A percentile compares a stretch with the other conserved stretches of the same genome.
Evolutionary conservation across 1,140 invertebrate genomes (phyloP).

Genomic region (Pemphigus obesinymphae): DNA sequence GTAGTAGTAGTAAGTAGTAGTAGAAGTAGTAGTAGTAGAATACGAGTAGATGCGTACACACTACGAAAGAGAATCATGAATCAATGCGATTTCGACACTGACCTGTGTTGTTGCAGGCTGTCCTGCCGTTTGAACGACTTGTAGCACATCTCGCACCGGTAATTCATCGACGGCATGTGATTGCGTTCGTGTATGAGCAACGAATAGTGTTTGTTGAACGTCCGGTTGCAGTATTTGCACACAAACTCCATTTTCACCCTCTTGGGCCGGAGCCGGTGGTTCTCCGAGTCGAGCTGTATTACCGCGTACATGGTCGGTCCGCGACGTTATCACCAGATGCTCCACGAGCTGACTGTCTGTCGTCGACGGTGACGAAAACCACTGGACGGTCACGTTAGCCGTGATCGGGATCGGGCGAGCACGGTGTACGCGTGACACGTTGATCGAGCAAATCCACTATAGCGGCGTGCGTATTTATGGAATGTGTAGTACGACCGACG

Average conservation of each 20-base stretch:
- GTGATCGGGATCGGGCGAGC: background rate
- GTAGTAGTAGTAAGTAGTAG: background rate
- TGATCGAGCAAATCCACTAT: too few species aligned
- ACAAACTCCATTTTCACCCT: constrained; percentile 91
- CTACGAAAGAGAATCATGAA: background rate
- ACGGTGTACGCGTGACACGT: too few species aligned
- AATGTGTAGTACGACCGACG: too few species aligned
- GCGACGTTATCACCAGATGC: constrained; percentile 49
- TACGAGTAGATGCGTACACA: background rate
- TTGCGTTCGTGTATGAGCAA: constrained; percentile 98
- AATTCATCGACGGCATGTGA: constrained; percentile 90
- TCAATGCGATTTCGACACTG: constrained; percentile 49
- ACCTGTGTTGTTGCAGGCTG: constrained; percentile 93
- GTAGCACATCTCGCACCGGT: constrained; percentile 97
- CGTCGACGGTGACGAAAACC: background rate
- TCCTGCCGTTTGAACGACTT: constrained; percentile 98
- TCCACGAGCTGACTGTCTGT: background rate
- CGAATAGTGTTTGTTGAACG: constrained; percentile 99
- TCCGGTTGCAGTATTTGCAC: constrained; percentile 96
- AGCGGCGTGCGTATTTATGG: too few species aligned
- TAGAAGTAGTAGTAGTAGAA: background rate
- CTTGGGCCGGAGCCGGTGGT: constrained; percentile 87
- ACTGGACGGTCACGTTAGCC: background rate
- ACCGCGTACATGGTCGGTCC: constrained; percentile 67
- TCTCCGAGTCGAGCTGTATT: constrained; percentile 85